Base-by-base conservation (phyloP, 2,113 vertebrate genomes). In the Ameiurus melas region DNA sequence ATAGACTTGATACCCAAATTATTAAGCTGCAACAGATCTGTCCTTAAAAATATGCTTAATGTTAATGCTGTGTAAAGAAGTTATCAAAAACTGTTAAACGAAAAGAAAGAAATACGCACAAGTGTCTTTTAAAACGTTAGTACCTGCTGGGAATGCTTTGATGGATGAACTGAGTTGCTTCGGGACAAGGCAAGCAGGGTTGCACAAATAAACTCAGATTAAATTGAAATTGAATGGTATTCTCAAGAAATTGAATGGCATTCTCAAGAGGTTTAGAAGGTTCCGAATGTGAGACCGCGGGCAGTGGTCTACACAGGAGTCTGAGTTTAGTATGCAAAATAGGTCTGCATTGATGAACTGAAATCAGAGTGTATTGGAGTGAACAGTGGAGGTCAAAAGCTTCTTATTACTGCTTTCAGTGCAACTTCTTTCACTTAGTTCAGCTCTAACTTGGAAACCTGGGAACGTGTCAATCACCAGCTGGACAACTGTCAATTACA, bases 171-270 rank as follows among this genome's bases (percentile, higher is more conserved):
- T 82, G 85, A 30, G 77, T 60, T 87, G 90, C 87, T 85, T 85
- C 60, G 68, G 89, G 85, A 82, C 89, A 79, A 86, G 86, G 77
- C 81, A 78, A 88, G 75, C 80, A 60, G 51, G 79, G 79, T 58
- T 80, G 84, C 36, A 64, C 88, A 85, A 89, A 87, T 89, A 89
- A 89, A 87, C 71, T 64, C 70, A 60, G 71, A 19, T 85, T 90
- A 79, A 90, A 88, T 75, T 90, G 75, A 90, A 90, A 90, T 51
- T 68, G 77, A 90, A 89, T 53, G 66, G 71, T 58, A 83, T 81
- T 90, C 84, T 88, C n/a, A 7, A 62, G 75, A 90, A 90, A 90
- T 51, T 68, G 77, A 90, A 89, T 53, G 66, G 71, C 68, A 83
- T 81, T 90, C 84, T 88, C n/a, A 7, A 62, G 88, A 89, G 83